Base-by-base conservation (phyloP, 2,888 invertebrate species). In the Cryptus viduatorius region DNA sequence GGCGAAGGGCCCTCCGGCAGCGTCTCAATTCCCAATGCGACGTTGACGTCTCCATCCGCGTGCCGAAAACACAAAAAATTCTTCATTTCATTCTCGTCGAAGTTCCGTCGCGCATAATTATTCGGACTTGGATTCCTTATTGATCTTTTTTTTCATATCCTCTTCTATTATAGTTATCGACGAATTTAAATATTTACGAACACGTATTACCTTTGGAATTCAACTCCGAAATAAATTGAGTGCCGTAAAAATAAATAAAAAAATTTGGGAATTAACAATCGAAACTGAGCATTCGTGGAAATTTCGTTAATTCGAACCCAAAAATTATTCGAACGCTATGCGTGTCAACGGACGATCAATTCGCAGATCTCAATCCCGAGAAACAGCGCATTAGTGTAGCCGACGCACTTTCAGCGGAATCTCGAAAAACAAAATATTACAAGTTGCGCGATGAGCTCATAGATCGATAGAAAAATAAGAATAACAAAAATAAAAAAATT, bases 21-120 rank as follows among this genome's bases (percentile, higher is more conserved):
- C 59, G 64, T 73, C 68, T 76, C 59, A 79, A 73, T 79, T 73
- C 79, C 53, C 75, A 64, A 37, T 50, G 64, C 75, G 78, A 78
- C 84, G 75, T 81, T 84, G 75, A 84, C 69, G 81, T 81, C 78
- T 84, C 69, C 79, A 86, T 84, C 71, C 72, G 64, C 79, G 48
- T 69, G 61, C 69, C 73, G 85, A 59, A 87, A 86, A 79, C 68
- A 80, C 76, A 84, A 84, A 87, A 87, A 83, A 80, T 68, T 56
- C n/a, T 46, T 73, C 80, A 24, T 5, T n/a, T 50, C 68, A 12
- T 14, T 8, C n/a, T 7, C 14, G 68, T 3, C 8, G n/a, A 14
- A 31, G 29, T 16, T 31, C 16, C 31, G 31, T 48, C 56, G 68
- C 59, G 46, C 31, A 46, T 24, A 16, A 56, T 24, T 50, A n/a